Conservation (phyloP, 2,888 invertebrate species). For the Corythucha ciliata region DNA sequence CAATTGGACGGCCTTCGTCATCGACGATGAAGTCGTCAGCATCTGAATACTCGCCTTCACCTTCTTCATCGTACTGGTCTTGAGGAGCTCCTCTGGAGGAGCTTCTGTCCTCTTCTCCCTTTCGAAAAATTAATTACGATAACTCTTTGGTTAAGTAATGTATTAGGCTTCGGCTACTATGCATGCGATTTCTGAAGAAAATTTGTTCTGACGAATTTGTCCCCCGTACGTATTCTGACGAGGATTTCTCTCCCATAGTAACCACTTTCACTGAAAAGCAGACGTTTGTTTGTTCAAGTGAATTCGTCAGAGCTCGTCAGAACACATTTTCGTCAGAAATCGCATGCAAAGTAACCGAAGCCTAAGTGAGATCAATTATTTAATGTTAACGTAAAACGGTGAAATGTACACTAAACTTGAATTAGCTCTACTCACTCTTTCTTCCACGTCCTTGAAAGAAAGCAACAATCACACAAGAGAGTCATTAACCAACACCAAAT, state of each 20-base stretch:
- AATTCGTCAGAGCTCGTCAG: too few species aligned
- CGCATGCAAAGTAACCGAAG: too few species aligned
- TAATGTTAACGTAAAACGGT: constrained; percentile 7
- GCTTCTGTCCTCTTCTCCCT: constrained; percentile 65
- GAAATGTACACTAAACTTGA: constrained; percentile 7
- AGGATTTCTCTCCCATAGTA: too few species aligned
- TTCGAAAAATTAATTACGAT: constrained; percentile 14
- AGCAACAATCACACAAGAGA: neutral
- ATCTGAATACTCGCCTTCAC: constrained; percentile 70
- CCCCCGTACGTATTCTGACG: too few species aligned
- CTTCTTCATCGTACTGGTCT: constrained; percentile 69
- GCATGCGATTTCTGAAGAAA: too few species aligned
- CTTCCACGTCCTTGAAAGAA: constrained; percentile 17
- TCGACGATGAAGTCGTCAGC: constrained; percentile 97
- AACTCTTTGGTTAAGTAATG: neutral
- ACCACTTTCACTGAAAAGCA: too few species aligned
- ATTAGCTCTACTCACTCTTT: constrained; percentile 12
- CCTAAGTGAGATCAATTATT: neutral
- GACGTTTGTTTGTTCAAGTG: too few species aligned
- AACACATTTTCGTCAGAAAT: too few species aligned
- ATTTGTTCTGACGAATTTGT: too few species aligned
- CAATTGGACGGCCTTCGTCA: constrained; percentile 82
- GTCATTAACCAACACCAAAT: too few species aligned
- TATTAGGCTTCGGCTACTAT: too few species aligned
- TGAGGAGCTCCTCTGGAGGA: constrained; percentile 60